Conservation (phyloP, 2,113 vertebrate genomes). For the Propithecus coquereli region DNA sequence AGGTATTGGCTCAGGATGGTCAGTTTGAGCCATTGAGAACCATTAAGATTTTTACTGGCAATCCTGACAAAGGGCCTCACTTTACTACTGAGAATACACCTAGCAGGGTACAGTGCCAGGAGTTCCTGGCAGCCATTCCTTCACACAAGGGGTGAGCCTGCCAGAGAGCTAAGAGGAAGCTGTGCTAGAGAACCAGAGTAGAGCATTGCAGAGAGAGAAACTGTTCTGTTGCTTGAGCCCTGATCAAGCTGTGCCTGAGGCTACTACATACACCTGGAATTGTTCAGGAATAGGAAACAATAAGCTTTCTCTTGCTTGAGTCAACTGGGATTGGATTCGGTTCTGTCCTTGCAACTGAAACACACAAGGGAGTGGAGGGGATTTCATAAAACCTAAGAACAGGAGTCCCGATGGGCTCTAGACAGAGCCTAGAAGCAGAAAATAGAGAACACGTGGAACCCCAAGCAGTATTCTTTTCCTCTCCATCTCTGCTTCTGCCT, state of each 20-base stretch:
- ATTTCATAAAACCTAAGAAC: background rate
- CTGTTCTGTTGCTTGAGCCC: background rate
- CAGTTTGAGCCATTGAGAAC: background rate
- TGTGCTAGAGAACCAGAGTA: background rate
- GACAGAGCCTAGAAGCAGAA: background rate
- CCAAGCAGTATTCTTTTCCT: background rate
- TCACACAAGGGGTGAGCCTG: background rate
- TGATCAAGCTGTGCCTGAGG: background rate
- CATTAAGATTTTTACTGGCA: background rate
- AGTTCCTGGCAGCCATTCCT: background rate
- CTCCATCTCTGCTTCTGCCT: background rate
- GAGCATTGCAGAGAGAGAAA: background rate
- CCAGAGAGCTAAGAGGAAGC: background rate
- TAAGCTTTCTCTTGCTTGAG: background rate
- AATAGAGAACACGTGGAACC: background rate
- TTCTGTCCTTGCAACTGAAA: background rate
- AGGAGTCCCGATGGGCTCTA: background rate
- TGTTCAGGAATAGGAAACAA: background rate
- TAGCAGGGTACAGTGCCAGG: background rate
- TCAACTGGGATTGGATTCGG: background rate
- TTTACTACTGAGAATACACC: background rate
- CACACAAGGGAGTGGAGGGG: background rate
- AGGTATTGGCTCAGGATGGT: background rate
- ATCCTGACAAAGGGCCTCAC: background rate
- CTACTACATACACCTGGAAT: background rate